Conservation (phyloP, 2,113 vertebrate species). For the Monopterus albus region DNA sequence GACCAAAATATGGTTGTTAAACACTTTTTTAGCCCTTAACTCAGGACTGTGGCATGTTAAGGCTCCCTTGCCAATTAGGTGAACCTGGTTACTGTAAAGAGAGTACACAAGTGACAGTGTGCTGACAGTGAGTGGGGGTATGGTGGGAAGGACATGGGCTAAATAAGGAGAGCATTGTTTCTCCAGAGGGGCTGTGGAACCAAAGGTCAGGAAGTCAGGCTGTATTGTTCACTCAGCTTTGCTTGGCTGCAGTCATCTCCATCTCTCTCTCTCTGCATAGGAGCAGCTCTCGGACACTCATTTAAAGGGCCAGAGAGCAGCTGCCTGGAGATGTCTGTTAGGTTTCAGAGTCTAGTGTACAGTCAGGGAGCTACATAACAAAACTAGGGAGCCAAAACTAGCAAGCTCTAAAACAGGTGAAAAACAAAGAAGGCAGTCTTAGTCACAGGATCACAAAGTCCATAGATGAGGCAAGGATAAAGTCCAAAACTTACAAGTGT, state of each 20-base stretch:
- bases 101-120: slow-evolving; percentile 56
- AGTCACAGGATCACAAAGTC: too few species aligned
- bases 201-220: slow-evolving; percentile 79
- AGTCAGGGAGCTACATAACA: too few species aligned
- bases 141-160: slow-evolving; percentile 63
- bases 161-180: slow-evolving; percentile 80
- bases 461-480: too few species aligned
- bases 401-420: too few species aligned
- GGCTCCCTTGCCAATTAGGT: slow-evolving; percentile 39
- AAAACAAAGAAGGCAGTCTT: too few species aligned
- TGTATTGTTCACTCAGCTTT: slow-evolving; percentile 72
- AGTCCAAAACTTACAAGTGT: too few species aligned
- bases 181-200: slow-evolving; percentile 57
- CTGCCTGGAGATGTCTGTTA: slow-evolving; percentile 36
- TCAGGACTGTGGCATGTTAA: slow-evolving; percentile 16
- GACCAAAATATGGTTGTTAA: neutral
- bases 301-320: slow-evolving; percentile 41
- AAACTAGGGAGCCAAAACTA: too few species aligned
- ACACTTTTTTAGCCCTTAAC: slow-evolving; percentile 15
- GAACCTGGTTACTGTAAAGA: slow-evolving; percentile 52
- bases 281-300: neutral
- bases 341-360: too few species aligned
- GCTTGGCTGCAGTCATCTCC: slow-evolving; percentile 58
- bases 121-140: slow-evolving; percentile 61
- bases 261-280: slow-evolving; percentile 21